Conservation (phyloP, 2,113 vertebrate species). For the Litocranius walleri region DNA sequence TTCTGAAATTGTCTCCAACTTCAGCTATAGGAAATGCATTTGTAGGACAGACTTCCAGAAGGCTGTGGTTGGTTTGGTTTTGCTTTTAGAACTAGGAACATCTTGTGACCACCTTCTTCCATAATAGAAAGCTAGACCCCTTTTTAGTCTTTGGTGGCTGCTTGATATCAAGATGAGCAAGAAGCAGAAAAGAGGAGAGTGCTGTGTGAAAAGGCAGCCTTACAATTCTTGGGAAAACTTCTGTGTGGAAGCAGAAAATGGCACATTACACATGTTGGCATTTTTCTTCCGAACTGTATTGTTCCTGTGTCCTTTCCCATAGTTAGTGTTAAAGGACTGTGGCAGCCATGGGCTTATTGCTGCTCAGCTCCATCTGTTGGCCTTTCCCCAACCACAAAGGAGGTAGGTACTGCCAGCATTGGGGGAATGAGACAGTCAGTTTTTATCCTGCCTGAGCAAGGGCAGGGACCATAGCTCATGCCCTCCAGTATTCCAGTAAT, state of each 20-base stretch:
- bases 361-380: not conserved
- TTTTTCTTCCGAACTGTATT: not conserved
- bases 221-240: not conserved
- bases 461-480: not conserved
- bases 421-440: not conserved
- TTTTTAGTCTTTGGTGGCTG: not conserved
- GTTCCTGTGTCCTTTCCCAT: not conserved
- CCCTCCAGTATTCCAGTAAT: not conserved
- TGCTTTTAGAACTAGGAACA: not conserved
- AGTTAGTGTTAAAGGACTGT: not conserved
- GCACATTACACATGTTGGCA: not conserved
- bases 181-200: not conserved
- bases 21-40: not conserved
- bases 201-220: not conserved
- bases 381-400: not conserved
- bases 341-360: not conserved
- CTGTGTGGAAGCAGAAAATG: not conserved
- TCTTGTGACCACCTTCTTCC: not conserved
- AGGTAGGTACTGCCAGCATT: not conserved
- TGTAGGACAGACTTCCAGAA: not conserved
- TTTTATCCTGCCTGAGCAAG: not conserved
- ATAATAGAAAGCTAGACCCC: not conserved
- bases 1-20: not conserved
- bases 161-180: not conserved
- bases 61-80: constrained; percentile 11